phyloP scores from a whole-genome alignment of 2,888 invertebrate species.

The Apamea epomidion region DNA sequence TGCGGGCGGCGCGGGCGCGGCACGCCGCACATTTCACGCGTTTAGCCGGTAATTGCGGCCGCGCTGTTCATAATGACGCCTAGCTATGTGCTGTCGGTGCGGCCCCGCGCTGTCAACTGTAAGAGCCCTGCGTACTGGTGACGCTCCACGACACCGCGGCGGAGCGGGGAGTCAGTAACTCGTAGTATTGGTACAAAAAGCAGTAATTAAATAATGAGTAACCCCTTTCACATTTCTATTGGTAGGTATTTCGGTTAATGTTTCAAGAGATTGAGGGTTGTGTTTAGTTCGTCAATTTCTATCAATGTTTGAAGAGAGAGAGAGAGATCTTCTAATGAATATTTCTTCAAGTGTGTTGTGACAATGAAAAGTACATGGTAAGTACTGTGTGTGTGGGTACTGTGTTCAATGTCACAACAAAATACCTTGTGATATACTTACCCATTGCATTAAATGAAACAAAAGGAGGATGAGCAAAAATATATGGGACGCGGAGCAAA shows the following conservation, averaged over 20 bases:
- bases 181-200: background rate
- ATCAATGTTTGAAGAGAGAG: background rate
- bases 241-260: background rate
- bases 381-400: too few species aligned
- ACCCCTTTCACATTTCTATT: background rate
- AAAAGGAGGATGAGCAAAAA: background rate
- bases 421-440: too few species aligned
- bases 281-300: background rate
- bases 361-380: background rate
- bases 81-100: constrained; percentile 25
- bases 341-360: background rate
- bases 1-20: constrained; percentile 42
- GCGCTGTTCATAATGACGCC: constrained; percentile 55
- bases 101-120: background rate
- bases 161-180: background rate
- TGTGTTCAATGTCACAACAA: too few species aligned
- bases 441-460: too few species aligned
- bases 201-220: background rate
- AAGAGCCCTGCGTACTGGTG: background rate
- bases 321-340: background rate
- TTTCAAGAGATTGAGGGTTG: background rate
- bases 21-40: constrained; percentile 59
- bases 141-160: background rate
- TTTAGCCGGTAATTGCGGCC: constrained; percentile 62
- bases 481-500: too few species aligned